Percentiles rank a stretch among this genome's conserved stretches.
Conservation (phyloP, 1,140 invertebrate species). For the Drosophila punjabiensis region DNA sequence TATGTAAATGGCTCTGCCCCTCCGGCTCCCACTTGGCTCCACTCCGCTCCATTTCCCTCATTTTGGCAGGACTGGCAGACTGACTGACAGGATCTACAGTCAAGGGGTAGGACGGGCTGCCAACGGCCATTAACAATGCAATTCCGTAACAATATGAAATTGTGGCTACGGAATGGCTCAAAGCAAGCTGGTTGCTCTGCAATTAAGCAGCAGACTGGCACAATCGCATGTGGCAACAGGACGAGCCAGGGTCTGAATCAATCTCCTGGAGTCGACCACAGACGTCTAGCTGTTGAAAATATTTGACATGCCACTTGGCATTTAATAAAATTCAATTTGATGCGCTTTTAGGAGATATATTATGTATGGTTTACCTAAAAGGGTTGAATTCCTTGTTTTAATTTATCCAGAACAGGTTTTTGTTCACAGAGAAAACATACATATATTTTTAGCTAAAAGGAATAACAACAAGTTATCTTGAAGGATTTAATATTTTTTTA, state of each 20-base stretch:
- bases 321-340: constrained; percentile 19
- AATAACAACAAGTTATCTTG: not conserved
- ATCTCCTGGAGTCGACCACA: constrained; percentile 47
- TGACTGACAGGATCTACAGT: constrained; percentile 34
- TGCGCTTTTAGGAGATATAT: constrained; percentile 4
- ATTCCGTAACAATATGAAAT: constrained; percentile 68
- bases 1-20: constrained; percentile 51
- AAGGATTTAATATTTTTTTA: not conserved
- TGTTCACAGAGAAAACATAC: not conserved
- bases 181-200: constrained; percentile 41
- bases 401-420: not conserved
- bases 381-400: not conserved
- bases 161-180: constrained; percentile 53
- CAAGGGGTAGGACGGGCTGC: constrained; percentile 7
- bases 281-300: constrained; percentile 21
- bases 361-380: not conserved
- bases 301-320: constrained; percentile 14
- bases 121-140: constrained; percentile 70
- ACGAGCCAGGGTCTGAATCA: constrained; percentile 51
- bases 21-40: not conserved
- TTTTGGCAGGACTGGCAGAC: constrained; percentile 40
- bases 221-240: constrained; percentile 28
- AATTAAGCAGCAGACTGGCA: constrained; percentile 62
- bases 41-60: constrained; percentile 27
- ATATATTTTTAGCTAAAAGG: not conserved